Evolutionary conservation across 1,140 invertebrate genomes (phyloP), one percentile per base, ranked within the genome.

Genomic region (Penaeus vannamei): DNA sequence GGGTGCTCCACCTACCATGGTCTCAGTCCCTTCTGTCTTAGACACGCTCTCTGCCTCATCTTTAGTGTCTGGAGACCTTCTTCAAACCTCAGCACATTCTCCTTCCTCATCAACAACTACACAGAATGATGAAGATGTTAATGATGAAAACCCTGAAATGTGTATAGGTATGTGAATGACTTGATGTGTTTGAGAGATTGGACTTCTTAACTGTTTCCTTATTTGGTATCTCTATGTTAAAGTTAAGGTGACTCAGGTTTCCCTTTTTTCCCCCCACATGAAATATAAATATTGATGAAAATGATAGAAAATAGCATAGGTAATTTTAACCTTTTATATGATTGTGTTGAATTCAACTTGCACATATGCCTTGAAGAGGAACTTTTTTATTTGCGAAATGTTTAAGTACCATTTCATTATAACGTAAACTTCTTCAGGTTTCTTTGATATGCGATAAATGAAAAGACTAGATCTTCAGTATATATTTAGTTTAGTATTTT

Each of bases 1-100:
- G 26, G 88, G 91, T 23, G 91, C 88, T 53, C 89, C 89, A 22
- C 91, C 91, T 26, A 91, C 91, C 20, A 91, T 91, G 91, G 91
- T 91, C 26, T 90, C 91, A 20, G 91, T 91, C 10, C 91, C 91
- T n/a, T 91, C 91, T 46, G 91, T 91, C 26, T 72, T 91, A 29
- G 91, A 91, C 85, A 79, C 86, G 26, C 53, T 91, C 22, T 90
- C 91, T 26, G 89, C 85, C n/a, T 86, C 89, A 20, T 82, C 89
- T 17, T 53, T 89, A 17, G 59, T 89, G 5, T 59, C 87, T 1
- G 59, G 46, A 7, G 82, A 89, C 59, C 87, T 85, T 17, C 82
- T 84, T 59, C 87, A 84, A 53, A 46, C 82, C 4, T 89, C 87
- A 7, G 66, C 69, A 20, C 82, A 79, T 23, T 89, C 87, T 53